Evolutionary conservation across 2,888 invertebrate genomes (phyloP), one percentile per base, ranked within the genome.

Genomic region (Drosophila pseudotakahashii): DNA sequence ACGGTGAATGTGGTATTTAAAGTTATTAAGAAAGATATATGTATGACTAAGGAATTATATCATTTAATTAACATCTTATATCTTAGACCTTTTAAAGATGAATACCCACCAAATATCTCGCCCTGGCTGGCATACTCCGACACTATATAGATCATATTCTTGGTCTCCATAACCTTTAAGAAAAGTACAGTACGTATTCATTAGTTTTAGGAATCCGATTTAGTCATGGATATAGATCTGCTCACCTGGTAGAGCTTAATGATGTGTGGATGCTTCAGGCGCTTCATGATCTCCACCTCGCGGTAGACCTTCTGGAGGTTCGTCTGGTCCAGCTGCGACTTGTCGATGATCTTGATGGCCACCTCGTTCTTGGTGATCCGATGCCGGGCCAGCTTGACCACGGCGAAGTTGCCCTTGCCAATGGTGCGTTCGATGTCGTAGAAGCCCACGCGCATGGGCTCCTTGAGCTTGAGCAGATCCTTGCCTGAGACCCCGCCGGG

Each of bases 321-420:
- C 88, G 96, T 96, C 81, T 96, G 94, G 92, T 98, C 98, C 93
- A 98, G 93, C 93, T 97, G 96, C 69, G 96, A 96, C 93, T 98
- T 98, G 94, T 98, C 98, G 92, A 98, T 97, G 92, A 98, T 97
- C 94, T 98, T 98, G 92, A 98, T 97, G 91, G 98, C 98, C 92
- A 98, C 98, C 97, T 99, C 98, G 91, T 98, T 98, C 94, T 98
- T 99, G 87, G 99, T 99, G 92, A 99, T 97, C 92, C 98, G 96
- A 94, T 99, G 99, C 92, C 97, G 95, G 86, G 99, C 99, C 92
- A 99, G 94, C 93, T 99, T 99, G 88, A 99, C 99, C 88, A 99
- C 98, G 82, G 99, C 99, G 94, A 99, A 99, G 93, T 99, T 99
- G 59, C 99, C 99, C 93, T 98, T 98, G 89, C 99, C 99, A 90